phyloP scores from a whole-genome alignment of 1,140 invertebrate genomes.

The Hyles vespertilio region DNA sequence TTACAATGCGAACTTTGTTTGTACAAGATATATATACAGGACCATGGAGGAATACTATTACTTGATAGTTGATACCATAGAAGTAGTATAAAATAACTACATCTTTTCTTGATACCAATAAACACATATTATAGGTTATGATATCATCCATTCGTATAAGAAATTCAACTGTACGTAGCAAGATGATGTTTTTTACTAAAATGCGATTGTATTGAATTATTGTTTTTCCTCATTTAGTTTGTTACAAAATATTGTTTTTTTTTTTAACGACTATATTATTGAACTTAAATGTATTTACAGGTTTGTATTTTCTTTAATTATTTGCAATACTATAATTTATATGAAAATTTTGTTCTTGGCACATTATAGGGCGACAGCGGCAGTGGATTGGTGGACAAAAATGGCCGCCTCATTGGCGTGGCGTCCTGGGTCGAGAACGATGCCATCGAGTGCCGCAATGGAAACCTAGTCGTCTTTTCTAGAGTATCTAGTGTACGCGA shows the following conservation, averaged over 20 bases:
- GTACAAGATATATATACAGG: too few relatives aligned
- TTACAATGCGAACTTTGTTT: too few relatives aligned
- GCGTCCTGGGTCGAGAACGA: slow-evolving; percentile 66
- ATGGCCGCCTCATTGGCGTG: slow-evolving; percentile 39
- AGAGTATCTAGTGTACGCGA: slow-evolving; percentile 36
- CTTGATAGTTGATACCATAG: too few relatives aligned
- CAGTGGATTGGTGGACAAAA: slow-evolving; percentile 28
- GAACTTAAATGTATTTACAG: not conserved
- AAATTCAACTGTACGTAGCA: too few relatives aligned
- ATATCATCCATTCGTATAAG: too few relatives aligned
- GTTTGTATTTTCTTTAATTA: too few relatives aligned
- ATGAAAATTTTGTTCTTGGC: not conserved
- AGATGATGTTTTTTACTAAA: too few relatives aligned
- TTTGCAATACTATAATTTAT: not conserved
- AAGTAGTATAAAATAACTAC: too few relatives aligned
- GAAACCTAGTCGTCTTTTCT: slow-evolving; percentile 49
- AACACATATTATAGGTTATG: too few relatives aligned
- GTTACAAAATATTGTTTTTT: not conserved
- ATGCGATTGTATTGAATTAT: too few relatives aligned
- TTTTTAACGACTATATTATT: not conserved
- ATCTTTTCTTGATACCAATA: too few relatives aligned
- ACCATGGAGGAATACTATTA: too few relatives aligned
- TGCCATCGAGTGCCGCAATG: slow-evolving; percentile 40
- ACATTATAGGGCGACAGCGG: slow-evolving; percentile 34
- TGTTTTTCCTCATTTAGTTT: not conserved